Evolutionary conservation across 2,113 vertebrate genomes (phyloP).

Genomic region (Scopus umbretta): DNA sequence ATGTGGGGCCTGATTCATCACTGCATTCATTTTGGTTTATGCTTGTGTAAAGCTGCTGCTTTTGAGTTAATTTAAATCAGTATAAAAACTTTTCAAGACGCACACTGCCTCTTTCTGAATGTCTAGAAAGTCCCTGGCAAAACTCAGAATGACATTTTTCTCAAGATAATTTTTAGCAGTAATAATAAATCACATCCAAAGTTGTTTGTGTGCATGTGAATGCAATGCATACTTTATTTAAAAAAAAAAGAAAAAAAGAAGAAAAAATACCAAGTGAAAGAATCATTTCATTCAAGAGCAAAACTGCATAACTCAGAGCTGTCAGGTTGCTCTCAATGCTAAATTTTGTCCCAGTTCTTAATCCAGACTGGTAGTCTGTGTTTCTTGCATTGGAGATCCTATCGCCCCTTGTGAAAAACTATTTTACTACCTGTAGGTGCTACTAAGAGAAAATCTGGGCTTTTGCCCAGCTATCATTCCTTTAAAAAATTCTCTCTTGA

Average conservation of each 20-base stretch:
- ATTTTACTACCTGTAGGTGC: background rate
- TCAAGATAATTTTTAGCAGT: background rate
- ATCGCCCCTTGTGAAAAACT: background rate
- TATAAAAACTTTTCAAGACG: background rate
- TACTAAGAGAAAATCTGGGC: background rate
- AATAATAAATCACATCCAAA: background rate
- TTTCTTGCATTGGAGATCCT: background rate
- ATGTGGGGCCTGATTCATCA: background rate
- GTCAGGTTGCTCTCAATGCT: background rate
- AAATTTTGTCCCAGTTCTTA: background rate
- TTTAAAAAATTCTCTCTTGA: conserved; percentile 25
- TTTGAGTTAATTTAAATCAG: background rate
- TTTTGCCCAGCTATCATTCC: background rate
- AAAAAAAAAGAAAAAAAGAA: background rate
- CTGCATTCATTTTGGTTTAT: background rate
- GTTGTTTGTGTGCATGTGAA: background rate
- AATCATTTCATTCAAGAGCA: background rate
- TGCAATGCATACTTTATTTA: background rate
- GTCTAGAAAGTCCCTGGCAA: background rate
- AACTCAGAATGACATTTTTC: background rate
- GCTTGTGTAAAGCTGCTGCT: background rate
- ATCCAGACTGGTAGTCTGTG: background rate
- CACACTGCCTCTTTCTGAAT: background rate
- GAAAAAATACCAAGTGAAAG: background rate
- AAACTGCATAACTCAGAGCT: background rate